These are phyloP conservation scores for Falco columbarius DNA, from an alignment of 2,797 vertebrate species.

Conservation along the genomic window DNA sequence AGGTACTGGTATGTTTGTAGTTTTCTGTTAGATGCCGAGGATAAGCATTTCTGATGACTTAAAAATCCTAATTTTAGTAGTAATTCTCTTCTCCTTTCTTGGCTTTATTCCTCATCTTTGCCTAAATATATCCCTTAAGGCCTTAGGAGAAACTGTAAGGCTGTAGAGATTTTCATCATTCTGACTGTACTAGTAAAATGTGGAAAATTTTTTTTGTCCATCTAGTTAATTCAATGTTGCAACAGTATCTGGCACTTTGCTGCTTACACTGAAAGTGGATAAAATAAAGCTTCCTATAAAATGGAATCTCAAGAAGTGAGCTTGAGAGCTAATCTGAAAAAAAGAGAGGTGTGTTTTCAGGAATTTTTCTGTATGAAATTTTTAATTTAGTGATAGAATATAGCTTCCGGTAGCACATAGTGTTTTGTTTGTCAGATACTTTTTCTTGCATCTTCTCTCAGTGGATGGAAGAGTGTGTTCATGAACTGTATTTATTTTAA, in stretches of 20 bases:
- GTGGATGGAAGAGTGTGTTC: not conserved
- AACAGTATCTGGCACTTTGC: not conserved
- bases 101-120: not conserved
- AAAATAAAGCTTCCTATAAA: not conserved
- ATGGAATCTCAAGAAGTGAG: not conserved
- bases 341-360: not conserved
- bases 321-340: not conserved
- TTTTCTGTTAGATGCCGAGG: not conserved
- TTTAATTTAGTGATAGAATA: not conserved
- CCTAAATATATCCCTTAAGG: not conserved
- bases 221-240: not conserved
- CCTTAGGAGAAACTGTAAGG: not conserved
- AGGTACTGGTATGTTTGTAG: not conserved
- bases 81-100: not conserved
- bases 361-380: not conserved
- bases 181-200: not conserved
- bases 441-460: not conserved
- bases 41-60: not conserved
- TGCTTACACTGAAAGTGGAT: not conserved
- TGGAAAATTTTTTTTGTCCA: not conserved
- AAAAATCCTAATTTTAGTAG: not conserved
- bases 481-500: not conserved
- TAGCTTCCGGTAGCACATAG: not conserved
- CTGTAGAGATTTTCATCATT: not conserved
- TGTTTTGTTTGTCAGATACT: not conserved